Base-by-base conservation (phyloP, 2,888 invertebrate genomes). In the Tachina grossa region DNA sequence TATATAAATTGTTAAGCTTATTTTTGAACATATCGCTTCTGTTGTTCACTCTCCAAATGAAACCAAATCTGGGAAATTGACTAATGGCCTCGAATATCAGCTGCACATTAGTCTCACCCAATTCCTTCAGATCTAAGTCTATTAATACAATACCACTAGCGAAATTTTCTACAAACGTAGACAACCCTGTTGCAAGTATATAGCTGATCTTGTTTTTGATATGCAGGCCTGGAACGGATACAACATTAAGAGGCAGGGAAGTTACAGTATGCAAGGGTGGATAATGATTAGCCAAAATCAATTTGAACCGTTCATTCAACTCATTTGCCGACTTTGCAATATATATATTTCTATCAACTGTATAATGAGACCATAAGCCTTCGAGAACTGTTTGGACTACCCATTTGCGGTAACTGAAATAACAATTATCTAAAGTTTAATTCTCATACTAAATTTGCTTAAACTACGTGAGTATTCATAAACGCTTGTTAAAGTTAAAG, bases 161-260 rank as follows among this genome's bases (percentile, higher is more conserved):
- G 1, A 31, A 59, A 19, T 13, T 39, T 13, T 78, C 47, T 1
- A 78, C 13, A 61, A 83, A 83, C 11, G 16, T 53, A 5, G 51
- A 49, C 9, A 76, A 39, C 13, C 49, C 43, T 19, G 19, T 9
- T 16, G 16, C 22, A 4, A 31, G n/a, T 3, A 6, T 19, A 11
- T 4, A 10, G 6, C 13, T 10, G 6, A 1, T 1, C 0, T 19
- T 16, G 11, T 9, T n/a, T 5, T 55, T 13, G 8, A 83, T 78
- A 53, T 83, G 83, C 14, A 83, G 61, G 9, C 78, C 83, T 2
- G 83, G 78, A n/a, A 83, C 83, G 14, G 83, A 22, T 22, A 83
- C 22, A 9, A 83, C 51, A 55, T 78, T 53, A 10, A 13, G 11
- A 13, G 83, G 74, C 11, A 83, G 22, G 1, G 59, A 9, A 47